phyloP scores from a whole-genome alignment of 2,797 vertebrate species.

The Falco peregrinus region DNA sequence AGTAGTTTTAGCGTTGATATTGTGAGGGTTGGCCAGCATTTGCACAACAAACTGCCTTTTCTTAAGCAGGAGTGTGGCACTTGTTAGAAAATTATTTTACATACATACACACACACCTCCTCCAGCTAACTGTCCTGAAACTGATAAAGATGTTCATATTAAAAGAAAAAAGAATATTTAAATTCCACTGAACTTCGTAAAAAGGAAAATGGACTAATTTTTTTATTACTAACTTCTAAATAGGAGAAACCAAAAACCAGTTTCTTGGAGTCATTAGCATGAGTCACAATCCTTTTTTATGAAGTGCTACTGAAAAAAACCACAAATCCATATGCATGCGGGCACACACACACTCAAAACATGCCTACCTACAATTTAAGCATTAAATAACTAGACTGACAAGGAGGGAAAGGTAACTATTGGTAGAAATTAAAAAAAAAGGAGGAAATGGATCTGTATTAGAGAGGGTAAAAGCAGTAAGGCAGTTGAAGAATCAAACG shows the following conservation, averaged over 20 bases:
- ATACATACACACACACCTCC: fast-evolving
- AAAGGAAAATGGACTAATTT: fast-evolving
- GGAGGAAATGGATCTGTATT: fast-evolving
- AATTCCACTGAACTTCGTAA: neutral
- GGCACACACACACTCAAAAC: too few species aligned
- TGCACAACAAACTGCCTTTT: neutral
- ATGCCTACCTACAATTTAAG: neutral
- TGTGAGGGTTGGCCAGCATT: neutral
- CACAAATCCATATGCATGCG: neutral
- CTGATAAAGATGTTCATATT: neutral
- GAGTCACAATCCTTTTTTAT: neutral
- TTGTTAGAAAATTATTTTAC: neutral
- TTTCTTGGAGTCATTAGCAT: neutral
- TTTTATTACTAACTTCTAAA: neutral
- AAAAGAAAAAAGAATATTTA: neutral
- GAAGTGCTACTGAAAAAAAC: neutral
- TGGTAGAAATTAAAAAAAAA: neutral
- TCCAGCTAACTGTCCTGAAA: neutral
- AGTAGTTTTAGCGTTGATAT: neutral
- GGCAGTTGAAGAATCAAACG: neutral
- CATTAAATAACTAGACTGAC: neutral
- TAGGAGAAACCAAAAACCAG: fast-evolving
- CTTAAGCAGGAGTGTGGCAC: fast-evolving
- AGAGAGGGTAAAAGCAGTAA: neutral
- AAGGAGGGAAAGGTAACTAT: neutral